phyloP scores from a whole-genome alignment of 2,113 vertebrate species.

The Kryptolebias marmoratus region DNA sequence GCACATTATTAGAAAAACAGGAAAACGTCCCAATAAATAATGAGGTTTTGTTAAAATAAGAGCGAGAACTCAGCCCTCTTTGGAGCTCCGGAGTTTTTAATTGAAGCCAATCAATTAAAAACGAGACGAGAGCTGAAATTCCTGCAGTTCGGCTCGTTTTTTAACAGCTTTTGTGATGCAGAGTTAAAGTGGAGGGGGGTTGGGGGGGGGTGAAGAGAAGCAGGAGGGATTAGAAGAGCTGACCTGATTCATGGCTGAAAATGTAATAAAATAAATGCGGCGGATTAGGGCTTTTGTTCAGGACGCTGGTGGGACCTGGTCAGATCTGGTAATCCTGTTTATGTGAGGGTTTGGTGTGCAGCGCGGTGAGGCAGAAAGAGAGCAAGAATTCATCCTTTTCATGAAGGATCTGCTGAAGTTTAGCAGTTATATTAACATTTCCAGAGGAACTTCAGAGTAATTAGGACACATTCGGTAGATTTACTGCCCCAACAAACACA shows the following conservation, averaged over 20 bases:
- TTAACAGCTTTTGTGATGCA: not conserved
- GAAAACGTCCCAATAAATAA: no score
- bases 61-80: no score
- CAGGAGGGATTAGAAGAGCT: slow-evolving; percentile 59
- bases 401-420: no score
- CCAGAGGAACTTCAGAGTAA: not conserved
- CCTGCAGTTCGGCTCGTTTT: slow-evolving; percentile 17
- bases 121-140: not conserved
- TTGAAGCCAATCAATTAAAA: slow-evolving; percentile 10
- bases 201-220: not conserved
- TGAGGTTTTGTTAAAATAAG: no score
- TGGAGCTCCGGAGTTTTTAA: not conserved
- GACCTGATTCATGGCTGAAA: slow-evolving; percentile 75
- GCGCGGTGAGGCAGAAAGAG: no score
- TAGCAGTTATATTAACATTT: no score
- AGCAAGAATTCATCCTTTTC: no score
- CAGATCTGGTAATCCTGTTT: slow-evolving; percentile 68
- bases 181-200: no score
- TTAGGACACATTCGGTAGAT: not conserved
- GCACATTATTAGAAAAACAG: no score
- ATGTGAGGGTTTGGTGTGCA: slow-evolving; percentile 30
- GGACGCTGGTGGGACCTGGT: slow-evolving; percentile 10
- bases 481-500: not conserved
- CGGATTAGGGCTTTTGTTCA: slow-evolving; percentile 70
- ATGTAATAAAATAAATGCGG: slow-evolving; percentile 76